Conservation (phyloP, 2,113 vertebrate genomes). For the Anseranas semipalmata region DNA sequence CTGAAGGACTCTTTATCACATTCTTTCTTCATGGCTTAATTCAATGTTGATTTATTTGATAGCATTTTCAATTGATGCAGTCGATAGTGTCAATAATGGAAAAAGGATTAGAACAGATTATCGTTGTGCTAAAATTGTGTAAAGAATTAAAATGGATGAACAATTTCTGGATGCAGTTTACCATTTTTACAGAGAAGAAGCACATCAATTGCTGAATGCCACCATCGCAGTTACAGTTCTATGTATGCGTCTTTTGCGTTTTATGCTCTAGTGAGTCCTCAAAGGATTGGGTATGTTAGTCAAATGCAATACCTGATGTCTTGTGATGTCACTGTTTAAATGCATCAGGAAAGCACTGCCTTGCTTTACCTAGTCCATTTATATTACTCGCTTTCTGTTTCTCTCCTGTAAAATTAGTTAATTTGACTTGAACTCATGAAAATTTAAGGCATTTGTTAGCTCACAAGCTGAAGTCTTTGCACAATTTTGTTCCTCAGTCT, state of each 20-base stretch:
- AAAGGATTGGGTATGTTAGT: not conserved
- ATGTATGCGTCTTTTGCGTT: not conserved
- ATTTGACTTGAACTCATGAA: not conserved
- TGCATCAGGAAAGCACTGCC: not conserved
- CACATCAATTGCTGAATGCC: not conserved
- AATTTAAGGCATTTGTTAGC: not conserved
- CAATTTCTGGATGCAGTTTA: not conserved
- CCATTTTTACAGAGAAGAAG: not conserved
- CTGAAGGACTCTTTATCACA: constrained; percentile 66
- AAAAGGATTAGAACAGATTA: constrained; percentile 76
- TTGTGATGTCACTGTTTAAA: not conserved
- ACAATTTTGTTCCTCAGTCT: not conserved
- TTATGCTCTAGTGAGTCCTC: not conserved
- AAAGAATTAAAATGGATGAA: constrained; percentile 31
- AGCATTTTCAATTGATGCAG: constrained; percentile 49
- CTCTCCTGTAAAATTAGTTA: not conserved
- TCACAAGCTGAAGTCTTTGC: not conserved
- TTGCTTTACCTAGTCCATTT: not conserved
- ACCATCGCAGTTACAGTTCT: not conserved
- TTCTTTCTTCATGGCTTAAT: constrained; percentile 74
- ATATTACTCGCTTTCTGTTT: not conserved
- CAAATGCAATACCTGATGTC: not conserved
- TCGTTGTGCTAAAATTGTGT: constrained; percentile 62
- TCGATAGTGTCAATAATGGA: constrained; percentile 73
- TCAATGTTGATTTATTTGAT: constrained; percentile 73